These are phyloP conservation scores for Mongoloraphidia duomilia DNA, from an alignment of 2,888 invertebrate species.

Conservation along the genomic window DNA sequence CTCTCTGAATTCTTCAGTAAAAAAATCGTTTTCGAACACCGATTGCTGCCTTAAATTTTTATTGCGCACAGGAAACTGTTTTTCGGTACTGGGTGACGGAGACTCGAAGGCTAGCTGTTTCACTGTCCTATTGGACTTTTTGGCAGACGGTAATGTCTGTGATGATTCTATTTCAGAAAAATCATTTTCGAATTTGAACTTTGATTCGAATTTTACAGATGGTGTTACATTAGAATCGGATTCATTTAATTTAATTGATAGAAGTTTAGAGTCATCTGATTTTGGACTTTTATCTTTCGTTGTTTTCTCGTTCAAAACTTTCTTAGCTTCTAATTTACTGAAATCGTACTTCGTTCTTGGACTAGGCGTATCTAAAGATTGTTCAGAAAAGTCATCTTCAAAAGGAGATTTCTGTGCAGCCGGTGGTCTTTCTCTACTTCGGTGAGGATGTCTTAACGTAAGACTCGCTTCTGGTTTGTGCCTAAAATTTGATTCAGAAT, in stretches of 20 bases:
- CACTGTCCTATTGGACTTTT: not conserved
- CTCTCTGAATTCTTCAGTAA: constrained; percentile 25
- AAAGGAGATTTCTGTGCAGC: constrained; percentile 11
- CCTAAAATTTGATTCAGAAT: constrained; percentile 21
- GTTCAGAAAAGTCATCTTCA: constrained; percentile 11
- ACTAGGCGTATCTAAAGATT: constrained; percentile 6
- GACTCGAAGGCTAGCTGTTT: not conserved
- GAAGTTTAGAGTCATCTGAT: not conserved
- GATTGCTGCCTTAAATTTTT: constrained; percentile 11
- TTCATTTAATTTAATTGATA: not conserved
- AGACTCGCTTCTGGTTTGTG: constrained; percentile 26
- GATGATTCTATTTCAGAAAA: constrained; percentile 35
- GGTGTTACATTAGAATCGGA: not conserved
- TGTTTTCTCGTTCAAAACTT: not conserved
- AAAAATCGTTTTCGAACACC: constrained; percentile 12
- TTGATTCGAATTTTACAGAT: not conserved
- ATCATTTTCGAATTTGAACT: constrained; percentile 39
- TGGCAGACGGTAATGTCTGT: no score
- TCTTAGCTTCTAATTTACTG: not conserved
- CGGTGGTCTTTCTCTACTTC: constrained; percentile 8
- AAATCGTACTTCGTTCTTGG: constrained; percentile 4
- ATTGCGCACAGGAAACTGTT: not conserved
- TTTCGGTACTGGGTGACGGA: constrained; percentile 4
- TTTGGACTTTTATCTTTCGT: constrained; percentile 1
- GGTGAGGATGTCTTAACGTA: constrained; percentile 19